Evolutionary conservation across 92 coral and sea anemone species (phyloP).

Genomic region (Bergia puertoricense): DNA sequence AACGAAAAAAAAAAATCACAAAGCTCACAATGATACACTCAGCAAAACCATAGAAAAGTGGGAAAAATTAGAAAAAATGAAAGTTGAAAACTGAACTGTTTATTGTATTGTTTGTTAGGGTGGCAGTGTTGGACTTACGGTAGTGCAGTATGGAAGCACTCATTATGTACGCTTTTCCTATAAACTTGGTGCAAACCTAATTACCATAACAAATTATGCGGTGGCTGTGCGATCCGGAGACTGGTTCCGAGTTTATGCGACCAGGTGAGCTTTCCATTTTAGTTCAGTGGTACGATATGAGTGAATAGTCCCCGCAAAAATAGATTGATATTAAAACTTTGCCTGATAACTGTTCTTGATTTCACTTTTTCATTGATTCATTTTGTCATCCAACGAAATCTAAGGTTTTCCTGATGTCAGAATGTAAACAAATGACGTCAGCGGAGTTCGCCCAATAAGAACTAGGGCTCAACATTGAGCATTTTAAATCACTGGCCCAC

Average conservation of each 20-base stretch:
- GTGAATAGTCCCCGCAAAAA: not conserved
- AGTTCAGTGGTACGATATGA: too few species aligned
- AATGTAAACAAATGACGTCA: too few species aligned
- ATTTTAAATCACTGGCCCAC: too few species aligned
- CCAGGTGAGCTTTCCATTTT: slow-evolving; percentile 69
- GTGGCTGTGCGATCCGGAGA: slow-evolving; percentile 73
- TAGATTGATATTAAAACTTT: not conserved
- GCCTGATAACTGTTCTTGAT: too few species aligned
- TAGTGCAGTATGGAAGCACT: slow-evolving; percentile 56
- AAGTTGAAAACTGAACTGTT: not conserved
- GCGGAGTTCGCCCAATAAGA: too few species aligned
- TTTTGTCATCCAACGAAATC: too few species aligned
- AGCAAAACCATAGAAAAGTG: not conserved
- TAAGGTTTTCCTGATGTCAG: too few species aligned
- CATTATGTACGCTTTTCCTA: slow-evolving; percentile 75
- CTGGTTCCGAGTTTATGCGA: slow-evolving; percentile 95
- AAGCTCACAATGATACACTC: not conserved
- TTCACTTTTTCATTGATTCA: too few species aligned
- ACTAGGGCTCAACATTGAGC: too few species aligned
- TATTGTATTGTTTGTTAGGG: slow-evolving; percentile 39
- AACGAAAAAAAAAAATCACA: not conserved
- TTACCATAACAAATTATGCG: slow-evolving; percentile 79
- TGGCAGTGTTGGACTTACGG: slow-evolving; percentile 60
- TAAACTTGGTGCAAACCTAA: slow-evolving; percentile 77
- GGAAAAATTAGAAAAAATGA: too few species aligned